Evolutionary conservation across 2,888 invertebrate genomes (phyloP).

Genomic region (Hypomecis atomaria): DNA sequence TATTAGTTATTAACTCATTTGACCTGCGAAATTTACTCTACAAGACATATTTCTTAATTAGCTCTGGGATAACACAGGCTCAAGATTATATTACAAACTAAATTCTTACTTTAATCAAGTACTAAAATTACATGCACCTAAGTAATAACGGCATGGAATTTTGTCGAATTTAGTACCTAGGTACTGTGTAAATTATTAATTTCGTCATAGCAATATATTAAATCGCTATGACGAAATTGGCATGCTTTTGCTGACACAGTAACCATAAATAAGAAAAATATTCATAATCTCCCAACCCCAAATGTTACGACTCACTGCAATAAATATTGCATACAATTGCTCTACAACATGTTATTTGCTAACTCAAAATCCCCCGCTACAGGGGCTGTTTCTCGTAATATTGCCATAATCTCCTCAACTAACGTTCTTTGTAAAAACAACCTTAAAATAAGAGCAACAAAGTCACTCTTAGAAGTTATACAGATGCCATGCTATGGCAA

Average conservation of each 20-base stretch:
- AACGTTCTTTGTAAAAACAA: constrained; percentile 48
- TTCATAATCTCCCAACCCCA: constrained; percentile 68
- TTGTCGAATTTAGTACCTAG: no score
- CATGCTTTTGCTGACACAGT: constrained; percentile 10
- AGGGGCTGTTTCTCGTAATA: constrained; percentile 75
- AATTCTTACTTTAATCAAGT: no score
- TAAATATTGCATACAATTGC: constrained; percentile 77
- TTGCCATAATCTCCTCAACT: constrained; percentile 62
- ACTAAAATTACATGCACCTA: no score
- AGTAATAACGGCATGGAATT: no score
- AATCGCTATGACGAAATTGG: neutral
- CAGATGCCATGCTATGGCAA: constrained; percentile 41
- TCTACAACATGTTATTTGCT: constrained; percentile 76
- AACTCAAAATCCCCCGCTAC: constrained; percentile 66
- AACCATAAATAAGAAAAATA: constrained; percentile 50
- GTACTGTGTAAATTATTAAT: no score
- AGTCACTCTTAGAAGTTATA: constrained; percentile 27
- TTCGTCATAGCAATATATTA: neutral
- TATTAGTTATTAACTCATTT: no score
- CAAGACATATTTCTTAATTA: no score
- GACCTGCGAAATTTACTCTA: no score
- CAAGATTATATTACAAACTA: no score
- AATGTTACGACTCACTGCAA: constrained; percentile 63
- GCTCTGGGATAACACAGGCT: no score
- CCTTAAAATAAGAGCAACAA: constrained; percentile 48